Evolutionary conservation across 1,140 invertebrate species (phyloP), one percentile per base, ranked within the genome.

Genomic region (Caenorhabditis latens): DNA sequence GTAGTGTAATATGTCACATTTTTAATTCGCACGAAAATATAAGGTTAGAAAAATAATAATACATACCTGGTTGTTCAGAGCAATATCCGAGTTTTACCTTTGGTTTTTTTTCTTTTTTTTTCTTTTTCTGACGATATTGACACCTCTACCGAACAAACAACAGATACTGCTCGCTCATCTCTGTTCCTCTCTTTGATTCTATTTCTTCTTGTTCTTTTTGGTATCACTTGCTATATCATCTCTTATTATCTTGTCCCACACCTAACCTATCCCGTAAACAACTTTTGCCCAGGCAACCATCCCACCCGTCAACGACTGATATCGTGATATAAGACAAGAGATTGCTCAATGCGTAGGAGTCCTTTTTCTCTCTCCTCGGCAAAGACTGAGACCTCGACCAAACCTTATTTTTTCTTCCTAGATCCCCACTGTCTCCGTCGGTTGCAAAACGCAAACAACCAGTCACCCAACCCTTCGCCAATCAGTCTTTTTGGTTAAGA

Each of bases 311-410:
- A 61, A 46, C 13, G 55, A 57, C 21, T 57, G 79, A 83, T 55
- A 83, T 83, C 79, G 53, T 83, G 53, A 84, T 58, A 58, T 61
- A 84, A 57, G 82, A 84, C 53, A 84, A 61, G 57, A 84, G 57
- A 61, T 84, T 57, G 24, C 82, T 57, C 82, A 21, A 84, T 84
- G 57, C 57, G 82, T 58, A 58, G 82, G 82, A 42, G 82, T 84
- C 40, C 82, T 46, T 84, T 61, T 57, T 82, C 14, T 55, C 48
- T 82, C 75, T n/a, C 21, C 48, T 83, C 79, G 46, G 46, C 46
- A 9, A 24, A 21, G 46, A 8, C 48, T 24, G 8, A 32, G 32
- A 32, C 40, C 53, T 40, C 40, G 53, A 57, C 53, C 53, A 58
- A 61, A 58, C 82, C 82, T 84, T 61, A 61, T 84, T 84, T 61